These are phyloP conservation scores for Euplexia lucipara DNA, from an alignment of 2,888 invertebrate species.

Conservation along the genomic window DNA sequence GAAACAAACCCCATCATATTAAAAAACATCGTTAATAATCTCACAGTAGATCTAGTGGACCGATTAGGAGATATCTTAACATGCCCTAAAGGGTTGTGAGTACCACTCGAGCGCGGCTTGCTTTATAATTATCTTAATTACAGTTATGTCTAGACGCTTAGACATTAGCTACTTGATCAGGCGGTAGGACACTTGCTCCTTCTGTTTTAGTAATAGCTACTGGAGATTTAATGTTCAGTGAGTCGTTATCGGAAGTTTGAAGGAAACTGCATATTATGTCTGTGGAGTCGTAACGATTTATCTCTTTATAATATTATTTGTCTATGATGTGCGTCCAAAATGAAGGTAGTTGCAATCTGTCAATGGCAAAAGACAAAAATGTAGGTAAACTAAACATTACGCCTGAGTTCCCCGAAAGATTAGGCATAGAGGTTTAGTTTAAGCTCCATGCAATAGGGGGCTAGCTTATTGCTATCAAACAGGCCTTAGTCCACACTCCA, in stretches of 20 bases:
- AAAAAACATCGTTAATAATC: slow-evolving; percentile 48
- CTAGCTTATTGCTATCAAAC: too few relatives aligned
- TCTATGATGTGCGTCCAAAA: too few relatives aligned
- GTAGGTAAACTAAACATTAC: too few relatives aligned
- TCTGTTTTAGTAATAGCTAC: slow-evolving; percentile 31
- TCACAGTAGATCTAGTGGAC: slow-evolving; percentile 68
- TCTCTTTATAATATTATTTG: too few relatives aligned
- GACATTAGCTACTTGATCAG: slow-evolving; percentile 70
- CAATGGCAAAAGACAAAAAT: too few relatives aligned
- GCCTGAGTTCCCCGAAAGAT: too few relatives aligned
- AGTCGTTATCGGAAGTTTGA: slow-evolving; percentile 9
- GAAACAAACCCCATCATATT: slow-evolving; percentile 27
- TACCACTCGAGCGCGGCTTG: slow-evolving; percentile 73
- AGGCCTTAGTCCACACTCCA: too few relatives aligned
- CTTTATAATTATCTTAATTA: slow-evolving; percentile 83
- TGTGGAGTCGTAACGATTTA: too few relatives aligned
- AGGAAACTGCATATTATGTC: neutral
- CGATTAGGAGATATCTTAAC: slow-evolving; percentile 81
- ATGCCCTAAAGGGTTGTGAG: slow-evolving; percentile 82
- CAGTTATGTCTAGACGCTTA: slow-evolving; percentile 79
- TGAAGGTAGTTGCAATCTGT: too few relatives aligned
- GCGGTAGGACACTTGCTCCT: slow-evolving; percentile 47
- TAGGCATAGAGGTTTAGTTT: too few relatives aligned
- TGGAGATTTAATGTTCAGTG: neutral
- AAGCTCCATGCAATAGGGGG: too few relatives aligned